Evolutionary conservation across 2,113 vertebrate genomes (phyloP).

Genomic region (Pavo muticus): DNA sequence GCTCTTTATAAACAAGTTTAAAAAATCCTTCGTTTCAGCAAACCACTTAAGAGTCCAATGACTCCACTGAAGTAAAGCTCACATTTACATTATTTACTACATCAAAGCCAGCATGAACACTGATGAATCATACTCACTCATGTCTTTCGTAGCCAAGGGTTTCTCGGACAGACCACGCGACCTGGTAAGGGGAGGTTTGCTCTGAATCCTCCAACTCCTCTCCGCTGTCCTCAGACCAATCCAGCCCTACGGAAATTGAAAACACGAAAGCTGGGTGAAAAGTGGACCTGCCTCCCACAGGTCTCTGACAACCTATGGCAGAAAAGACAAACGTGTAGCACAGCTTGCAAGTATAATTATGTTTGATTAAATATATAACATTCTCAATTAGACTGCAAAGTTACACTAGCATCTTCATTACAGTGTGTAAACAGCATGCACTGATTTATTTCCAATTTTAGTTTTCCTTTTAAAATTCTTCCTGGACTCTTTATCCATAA

Average conservation of each 20-base stretch:
- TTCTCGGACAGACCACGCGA: constrained; percentile 88
- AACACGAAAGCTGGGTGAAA: constrained; percentile 9
- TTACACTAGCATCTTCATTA: neutral
- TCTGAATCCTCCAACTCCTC: constrained; percentile 90
- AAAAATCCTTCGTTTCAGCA: constrained; percentile 34
- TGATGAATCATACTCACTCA: constrained; percentile 70
- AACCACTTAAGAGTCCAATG: neutral
- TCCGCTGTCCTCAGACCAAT: constrained; percentile 98
- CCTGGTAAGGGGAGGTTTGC: constrained; percentile 85
- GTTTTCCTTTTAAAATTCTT: neutral
- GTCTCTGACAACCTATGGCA: neutral
- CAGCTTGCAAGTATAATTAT: neutral
- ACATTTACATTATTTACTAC: neutral
- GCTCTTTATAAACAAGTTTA: constrained; percentile 11
- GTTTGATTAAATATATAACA: neutral
- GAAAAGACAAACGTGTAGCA: neutral
- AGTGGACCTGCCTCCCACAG: neutral
- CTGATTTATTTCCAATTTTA: neutral
- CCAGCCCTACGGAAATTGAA: constrained; percentile 84
- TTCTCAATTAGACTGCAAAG: neutral
- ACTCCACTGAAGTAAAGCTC: constrained; percentile 17
- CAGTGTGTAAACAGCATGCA: neutral
- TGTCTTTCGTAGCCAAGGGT: constrained; percentile 79
- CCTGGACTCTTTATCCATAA: neutral
- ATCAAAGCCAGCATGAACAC: neutral